phyloP scores from a whole-genome alignment of 1,140 invertebrate genomes.

The Drosophila nebulosa region DNA sequence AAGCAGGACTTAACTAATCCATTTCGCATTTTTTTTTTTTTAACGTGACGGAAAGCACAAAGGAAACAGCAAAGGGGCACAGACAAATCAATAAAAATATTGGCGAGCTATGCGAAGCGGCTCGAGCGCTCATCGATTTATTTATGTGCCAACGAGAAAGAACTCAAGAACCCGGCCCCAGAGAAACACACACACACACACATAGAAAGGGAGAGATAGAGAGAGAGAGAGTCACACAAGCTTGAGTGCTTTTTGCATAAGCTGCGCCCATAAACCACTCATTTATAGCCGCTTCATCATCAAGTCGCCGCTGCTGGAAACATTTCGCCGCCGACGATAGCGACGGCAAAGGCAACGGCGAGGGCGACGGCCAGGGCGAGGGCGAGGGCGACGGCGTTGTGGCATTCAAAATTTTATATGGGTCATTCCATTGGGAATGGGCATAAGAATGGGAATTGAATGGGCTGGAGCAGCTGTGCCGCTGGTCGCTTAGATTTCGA shows the following conservation, averaged over 20 bases:
- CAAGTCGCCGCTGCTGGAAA: conserved; percentile 20
- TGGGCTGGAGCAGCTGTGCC: conserved; percentile 11
- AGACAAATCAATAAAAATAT: conserved; percentile 58
- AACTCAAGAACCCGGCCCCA: conserved; percentile 26
- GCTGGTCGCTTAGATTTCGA: conserved; percentile 31
- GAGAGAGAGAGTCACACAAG: conserved; percentile 11
- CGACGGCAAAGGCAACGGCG: not conserved
- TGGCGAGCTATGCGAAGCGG: conserved; percentile 37
- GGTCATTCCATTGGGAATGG: conserved; percentile 69
- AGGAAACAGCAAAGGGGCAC: conserved; percentile 17
- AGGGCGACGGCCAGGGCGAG: too few species aligned
- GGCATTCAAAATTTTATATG: conserved; percentile 51
- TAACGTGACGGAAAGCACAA: not conserved
- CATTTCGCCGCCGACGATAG: conserved; percentile 6
- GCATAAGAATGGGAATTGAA: conserved; percentile 37
- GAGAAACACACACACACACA: conserved; percentile 29
- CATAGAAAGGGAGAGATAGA: conserved; percentile 27
- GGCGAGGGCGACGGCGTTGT: too few species aligned
- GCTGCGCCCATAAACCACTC: conserved; percentile 48
- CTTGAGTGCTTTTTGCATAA: conserved; percentile 45
- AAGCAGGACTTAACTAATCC: conserved; percentile 2
- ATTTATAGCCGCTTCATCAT: conserved; percentile 37
- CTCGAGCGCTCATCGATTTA: conserved; percentile 70
- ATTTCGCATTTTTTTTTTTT: not conserved
- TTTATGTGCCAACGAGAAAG: conserved; percentile 58